A percentile compares a stretch with the other conserved stretches of the same genome.
phyloP scores from a whole-genome alignment of 2,113 vertebrate genomes.

The Vireo altiloquus region DNA sequence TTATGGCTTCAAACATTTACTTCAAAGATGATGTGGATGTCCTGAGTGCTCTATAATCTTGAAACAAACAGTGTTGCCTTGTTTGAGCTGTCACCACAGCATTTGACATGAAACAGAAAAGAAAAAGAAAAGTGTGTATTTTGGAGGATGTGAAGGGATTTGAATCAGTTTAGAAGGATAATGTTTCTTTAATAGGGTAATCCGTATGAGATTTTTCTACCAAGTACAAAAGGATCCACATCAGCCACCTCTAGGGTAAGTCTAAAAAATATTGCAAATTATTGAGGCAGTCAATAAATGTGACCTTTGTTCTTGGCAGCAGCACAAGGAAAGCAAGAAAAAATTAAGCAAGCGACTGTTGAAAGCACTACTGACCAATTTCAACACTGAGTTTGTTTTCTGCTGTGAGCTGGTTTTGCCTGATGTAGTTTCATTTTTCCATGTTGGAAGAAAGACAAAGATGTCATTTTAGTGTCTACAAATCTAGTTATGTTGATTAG shows the following conservation, averaged over 20 bases:
- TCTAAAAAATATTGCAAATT: background rate
- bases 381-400: constrained; percentile 27
- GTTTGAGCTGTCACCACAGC: background rate
- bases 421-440: background rate
- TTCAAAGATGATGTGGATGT: constrained; percentile 17
- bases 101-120: background rate
- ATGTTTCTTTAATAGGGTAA: background rate
- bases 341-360: constrained; percentile 24
- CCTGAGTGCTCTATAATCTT: background rate
- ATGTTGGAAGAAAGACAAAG: constrained; percentile 13
- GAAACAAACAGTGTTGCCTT: background rate
- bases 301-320: constrained; percentile 53
- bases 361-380: constrained; percentile 26
- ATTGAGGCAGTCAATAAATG: constrained; percentile 33
- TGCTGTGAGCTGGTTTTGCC: constrained; percentile 20
- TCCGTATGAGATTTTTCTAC: background rate
- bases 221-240: background rate
- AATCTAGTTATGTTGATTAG: constrained; percentile 40
- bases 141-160: background rate
- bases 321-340: constrained; percentile 46
- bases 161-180: background rate
- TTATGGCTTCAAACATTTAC: background rate
- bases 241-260: background rate
- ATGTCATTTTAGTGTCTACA: background rate
- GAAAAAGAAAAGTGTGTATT: background rate